Conservation (phyloP, 37 sponge, comb jelly and placozoan species). For the Cliona cf. orientalis region DNA sequence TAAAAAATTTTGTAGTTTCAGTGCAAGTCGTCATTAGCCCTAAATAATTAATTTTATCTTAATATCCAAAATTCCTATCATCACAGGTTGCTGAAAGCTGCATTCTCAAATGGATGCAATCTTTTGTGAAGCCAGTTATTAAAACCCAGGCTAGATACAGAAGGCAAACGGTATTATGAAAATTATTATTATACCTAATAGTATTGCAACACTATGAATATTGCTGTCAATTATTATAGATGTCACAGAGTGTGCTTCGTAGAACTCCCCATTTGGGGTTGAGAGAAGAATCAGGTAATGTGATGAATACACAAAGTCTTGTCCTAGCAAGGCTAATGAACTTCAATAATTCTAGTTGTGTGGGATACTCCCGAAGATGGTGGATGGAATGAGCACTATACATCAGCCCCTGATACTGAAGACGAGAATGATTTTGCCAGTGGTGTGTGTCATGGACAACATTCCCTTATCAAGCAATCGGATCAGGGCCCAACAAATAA, state of each 20-base stretch:
- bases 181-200: background rate
- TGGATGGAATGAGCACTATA: background rate
- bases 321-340: too few species aligned
- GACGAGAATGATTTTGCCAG: background rate
- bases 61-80: too few species aligned
- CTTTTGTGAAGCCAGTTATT: constrained; percentile 54
- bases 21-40: background rate
- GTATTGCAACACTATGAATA: background rate
- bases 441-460: background rate
- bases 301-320: too few species aligned
- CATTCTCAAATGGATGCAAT: constrained; percentile 73
- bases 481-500: constrained; percentile 3
- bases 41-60: constrained; percentile 2
- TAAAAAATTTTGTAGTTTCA: too few species aligned
- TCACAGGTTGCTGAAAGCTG: constrained; percentile 73
- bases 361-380: background rate
- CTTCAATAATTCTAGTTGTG: too few species aligned
- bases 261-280: too few species aligned
- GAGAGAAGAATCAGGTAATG: too few species aligned
- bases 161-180: background rate
- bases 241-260: background rate
- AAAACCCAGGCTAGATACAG: constrained; percentile 14
- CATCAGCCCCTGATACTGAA: background rate
- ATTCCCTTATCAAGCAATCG: background rate
- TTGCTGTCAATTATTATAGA: background rate